Base-by-base conservation (phyloP, 2,113 vertebrate genomes). In the Anarhynchus alexandrinus region DNA sequence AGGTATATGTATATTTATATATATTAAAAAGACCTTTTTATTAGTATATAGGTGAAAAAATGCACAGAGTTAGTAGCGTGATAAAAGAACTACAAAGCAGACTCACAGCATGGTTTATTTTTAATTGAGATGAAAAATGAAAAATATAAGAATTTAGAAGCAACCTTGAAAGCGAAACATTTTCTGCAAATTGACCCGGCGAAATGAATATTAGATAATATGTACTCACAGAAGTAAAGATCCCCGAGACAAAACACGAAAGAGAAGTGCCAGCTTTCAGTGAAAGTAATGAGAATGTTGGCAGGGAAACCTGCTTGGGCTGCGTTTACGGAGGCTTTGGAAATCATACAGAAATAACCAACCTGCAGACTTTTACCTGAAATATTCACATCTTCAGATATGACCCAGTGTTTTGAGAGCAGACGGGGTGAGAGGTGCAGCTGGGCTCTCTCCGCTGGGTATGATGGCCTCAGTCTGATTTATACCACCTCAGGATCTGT, bases 111-210 rank as follows among this genome's bases (percentile, higher is more conserved):
- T 98, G 96, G 78, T 96, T 98, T 97, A 95, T 97, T 98, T 98
- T 98, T 98, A 98, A 98, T 97, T 98, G 97, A 97, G 95, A 89
- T 96, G 97, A 97, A 97, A 98, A 97, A 96, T 94, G 90, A 87
- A 96, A 98, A 94, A 82, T 59, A 82, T 2, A 85, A 96, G 91
- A 54, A 81, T 79, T 66, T 45, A 42, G 69, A 95, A 9, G 11
- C 61, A 88, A 89, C 5, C 5, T 92, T 82, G 97, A 94, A 96
- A 97, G 89, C 34, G 32, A 98, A 95, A 83, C 2, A 26, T 81
- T 86, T 94, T 73, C 84, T 73, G 42, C 29, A 80, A 73, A 93
- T 27, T 77, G 29, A 73, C 15, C 6, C 1, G 0, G n/a, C 9
- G 7, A 76, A 94, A 80, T 34, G 40, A 59, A 25, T 42, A 40